Conservation (phyloP, 2,113 vertebrate species). For the Limanda limanda region DNA sequence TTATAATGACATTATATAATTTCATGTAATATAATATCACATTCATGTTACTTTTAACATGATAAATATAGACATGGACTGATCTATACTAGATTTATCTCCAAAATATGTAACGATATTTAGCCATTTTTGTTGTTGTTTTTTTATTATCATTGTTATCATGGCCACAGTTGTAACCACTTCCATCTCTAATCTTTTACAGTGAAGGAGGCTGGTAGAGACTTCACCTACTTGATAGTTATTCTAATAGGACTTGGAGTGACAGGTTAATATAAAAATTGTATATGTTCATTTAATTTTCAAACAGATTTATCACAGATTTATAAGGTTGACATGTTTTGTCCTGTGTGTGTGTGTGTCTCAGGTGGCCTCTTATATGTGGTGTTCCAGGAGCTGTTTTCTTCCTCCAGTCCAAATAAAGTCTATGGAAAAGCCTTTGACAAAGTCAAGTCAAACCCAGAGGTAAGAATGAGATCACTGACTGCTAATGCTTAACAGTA, state of each 20-base stretch:
- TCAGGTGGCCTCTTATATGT: slow-evolving; percentile 92
- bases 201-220: slow-evolving; percentile 94
- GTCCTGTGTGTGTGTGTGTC: neutral
- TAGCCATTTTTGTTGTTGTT: no score
- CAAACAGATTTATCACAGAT: neutral
- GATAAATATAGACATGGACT: no score
- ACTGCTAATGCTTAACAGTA: neutral
- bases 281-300: neutral
- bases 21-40: no score
- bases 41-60: no score
- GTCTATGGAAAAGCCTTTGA: slow-evolving; percentile 92
- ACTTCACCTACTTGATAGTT: slow-evolving; percentile 92
- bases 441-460: slow-evolving; percentile 90
- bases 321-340: neutral
- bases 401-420: slow-evolving; percentile 93
- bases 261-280: slow-evolving; percentile 85
- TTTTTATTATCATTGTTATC: neutral
- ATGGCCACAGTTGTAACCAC: neutral
- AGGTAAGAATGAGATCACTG: slow-evolving; percentile 80
- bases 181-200: slow-evolving; percentile 61
- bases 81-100: no score
- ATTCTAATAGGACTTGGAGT: slow-evolving; percentile 90
- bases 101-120: no score
- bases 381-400: slow-evolving; percentile 95
- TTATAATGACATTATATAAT: no score